Conservation (phyloP, 2,113 vertebrate genomes). For the Oncorhynchus masou region DNA sequence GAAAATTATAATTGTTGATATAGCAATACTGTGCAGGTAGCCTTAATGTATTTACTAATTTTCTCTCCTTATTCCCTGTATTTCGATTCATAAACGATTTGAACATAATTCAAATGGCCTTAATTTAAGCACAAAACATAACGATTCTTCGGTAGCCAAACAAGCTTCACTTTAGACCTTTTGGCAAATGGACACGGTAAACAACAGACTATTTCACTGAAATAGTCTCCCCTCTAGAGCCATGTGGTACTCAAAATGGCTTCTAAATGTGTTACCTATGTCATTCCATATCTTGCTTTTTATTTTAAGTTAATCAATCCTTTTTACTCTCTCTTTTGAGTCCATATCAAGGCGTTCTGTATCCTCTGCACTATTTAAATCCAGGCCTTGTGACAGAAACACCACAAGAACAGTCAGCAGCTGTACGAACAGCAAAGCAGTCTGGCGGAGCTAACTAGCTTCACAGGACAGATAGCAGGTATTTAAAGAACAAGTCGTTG, state of each 20-base stretch:
- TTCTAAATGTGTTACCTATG: neutral
- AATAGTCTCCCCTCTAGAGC: neutral
- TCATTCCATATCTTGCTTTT: neutral
- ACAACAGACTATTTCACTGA: too few species aligned
- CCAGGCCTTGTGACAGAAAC: slow-evolving; percentile 40
- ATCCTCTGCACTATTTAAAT: slow-evolving; percentile 14
- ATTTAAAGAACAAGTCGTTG: slow-evolving; percentile 14
- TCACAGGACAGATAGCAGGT: slow-evolving; percentile 61
- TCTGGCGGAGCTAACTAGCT: slow-evolving; percentile 37
- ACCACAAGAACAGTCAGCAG: slow-evolving; percentile 54
- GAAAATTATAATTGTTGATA: neutral
- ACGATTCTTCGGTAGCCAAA: neutral
- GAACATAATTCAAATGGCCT: neutral
- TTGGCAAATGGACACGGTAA: too few species aligned
- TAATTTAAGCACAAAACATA: neutral
- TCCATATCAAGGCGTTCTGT: slow-evolving; percentile 27
- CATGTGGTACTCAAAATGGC: neutral
- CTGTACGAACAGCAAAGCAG: slow-evolving; percentile 47
- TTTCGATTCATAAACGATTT: neutral
- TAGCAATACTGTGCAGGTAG: too few species aligned
- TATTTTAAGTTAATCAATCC: slow-evolving; percentile 15
- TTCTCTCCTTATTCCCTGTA: neutral
- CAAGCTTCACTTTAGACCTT: neutral
- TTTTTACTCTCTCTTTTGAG: too few species aligned
- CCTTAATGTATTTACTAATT: neutral